Evolutionary conservation across 2,797 vertebrate species (phyloP).

Genomic region (Enteromius unitaeniatus): DNA sequence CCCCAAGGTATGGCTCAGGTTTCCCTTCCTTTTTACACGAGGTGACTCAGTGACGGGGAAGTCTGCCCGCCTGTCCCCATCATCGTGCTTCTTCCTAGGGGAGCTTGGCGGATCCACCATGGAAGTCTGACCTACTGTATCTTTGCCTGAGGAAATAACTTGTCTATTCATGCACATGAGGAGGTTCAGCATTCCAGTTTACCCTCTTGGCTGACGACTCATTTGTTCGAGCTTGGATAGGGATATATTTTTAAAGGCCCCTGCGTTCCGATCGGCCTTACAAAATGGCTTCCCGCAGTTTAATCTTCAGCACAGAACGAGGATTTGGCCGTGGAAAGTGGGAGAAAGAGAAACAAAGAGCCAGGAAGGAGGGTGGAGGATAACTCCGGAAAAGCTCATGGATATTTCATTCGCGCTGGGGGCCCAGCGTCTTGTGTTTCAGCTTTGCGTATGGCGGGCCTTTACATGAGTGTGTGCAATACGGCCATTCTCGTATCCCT

Average conservation of each 20-base stretch:
- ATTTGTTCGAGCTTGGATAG: conserved; percentile 23
- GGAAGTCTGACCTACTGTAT: conserved; percentile 63
- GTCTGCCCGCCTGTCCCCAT: conserved; percentile 32
- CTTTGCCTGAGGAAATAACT: conserved; percentile 61
- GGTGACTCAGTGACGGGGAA: conserved; percentile 56
- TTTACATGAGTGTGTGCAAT: conserved; percentile 30
- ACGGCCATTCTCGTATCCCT: conserved; percentile 31
- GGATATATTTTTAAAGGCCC: conserved; percentile 27
- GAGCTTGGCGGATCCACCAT: conserved; percentile 44
- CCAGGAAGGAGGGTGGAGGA: conserved; percentile 36
- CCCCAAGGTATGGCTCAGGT: conserved; percentile 47
- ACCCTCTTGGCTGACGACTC: conserved; percentile 27
- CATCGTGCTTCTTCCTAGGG: conserved; percentile 48
- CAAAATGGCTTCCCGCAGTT: conserved; percentile 47
- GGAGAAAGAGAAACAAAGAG: conserved; percentile 14
- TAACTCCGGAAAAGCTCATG: conserved; percentile 55
- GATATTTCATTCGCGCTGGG: conserved; percentile 57
- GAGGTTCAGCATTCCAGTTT: conserved; percentile 40
- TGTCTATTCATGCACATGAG: conserved; percentile 51
- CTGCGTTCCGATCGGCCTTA: conserved; percentile 7
- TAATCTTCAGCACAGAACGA: conserved; percentile 5
- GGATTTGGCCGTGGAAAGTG: conserved; percentile 14
- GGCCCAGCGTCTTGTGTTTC: conserved; percentile 54
- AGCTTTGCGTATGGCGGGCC: conserved; percentile 32
- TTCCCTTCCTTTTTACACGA: conserved; percentile 25